phyloP scores from a whole-genome alignment of 1,140 invertebrate genomes.

The Aphelenchoides fujianensis region DNA sequence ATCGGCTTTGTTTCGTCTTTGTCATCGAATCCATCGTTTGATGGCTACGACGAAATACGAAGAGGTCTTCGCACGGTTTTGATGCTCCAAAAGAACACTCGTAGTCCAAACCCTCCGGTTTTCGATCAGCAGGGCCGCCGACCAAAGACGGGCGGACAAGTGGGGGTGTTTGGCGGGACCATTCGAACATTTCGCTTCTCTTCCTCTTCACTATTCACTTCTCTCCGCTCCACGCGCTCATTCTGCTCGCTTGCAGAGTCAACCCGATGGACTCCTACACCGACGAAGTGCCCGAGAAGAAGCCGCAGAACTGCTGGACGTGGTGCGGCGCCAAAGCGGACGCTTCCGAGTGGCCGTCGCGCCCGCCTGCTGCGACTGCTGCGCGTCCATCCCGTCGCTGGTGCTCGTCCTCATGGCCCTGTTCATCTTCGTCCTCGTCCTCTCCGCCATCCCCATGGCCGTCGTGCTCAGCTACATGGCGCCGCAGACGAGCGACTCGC shows the following conservation, averaged over 20 bases:
- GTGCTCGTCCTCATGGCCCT: slow-evolving; percentile 35
- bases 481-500: background rate
- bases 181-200: background rate
- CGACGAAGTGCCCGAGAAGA: background rate
- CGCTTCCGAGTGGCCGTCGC: slow-evolving; percentile 9
- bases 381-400: slow-evolving; percentile 41
- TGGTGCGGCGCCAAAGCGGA: slow-evolving; percentile 12
- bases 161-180: background rate
- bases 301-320: slow-evolving; percentile 10
- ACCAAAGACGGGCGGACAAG: background rate
- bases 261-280: background rate
- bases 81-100: too few species aligned
- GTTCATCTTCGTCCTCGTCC: slow-evolving; percentile 33
- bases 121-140: too few species aligned
- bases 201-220: too few species aligned
- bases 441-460: slow-evolving; percentile 40
- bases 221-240: background rate
- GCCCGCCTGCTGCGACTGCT: slow-evolving; percentile 37
- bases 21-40: background rate
- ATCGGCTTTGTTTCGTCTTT: background rate
- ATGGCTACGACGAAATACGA: background rate
- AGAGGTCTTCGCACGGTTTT: background rate
- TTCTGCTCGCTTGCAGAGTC: background rate
- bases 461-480: slow-evolving; percentile 40
- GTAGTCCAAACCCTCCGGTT: background rate